Base-by-base conservation (phyloP, 2,888 invertebrate species). In the Drosophila niveifrons region DNA sequence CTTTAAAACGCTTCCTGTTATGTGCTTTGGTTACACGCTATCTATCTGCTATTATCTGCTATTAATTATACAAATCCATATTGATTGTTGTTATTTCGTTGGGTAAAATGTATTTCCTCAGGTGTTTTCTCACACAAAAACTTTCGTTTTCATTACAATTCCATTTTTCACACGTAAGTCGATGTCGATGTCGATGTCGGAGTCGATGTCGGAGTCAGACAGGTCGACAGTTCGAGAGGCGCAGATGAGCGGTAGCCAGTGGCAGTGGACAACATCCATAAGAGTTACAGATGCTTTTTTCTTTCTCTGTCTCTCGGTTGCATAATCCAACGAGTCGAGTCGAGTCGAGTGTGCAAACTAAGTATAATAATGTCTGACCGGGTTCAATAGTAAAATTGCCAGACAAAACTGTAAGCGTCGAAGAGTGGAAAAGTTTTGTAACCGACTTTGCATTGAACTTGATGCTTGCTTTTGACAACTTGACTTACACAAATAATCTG, bases 111-210 rank as follows among this genome's bases (percentile, higher is more conserved):
- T 48, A 62, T 66, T 78, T 78, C 68, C 73, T 76, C 43, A 10
- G 51, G 23, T 70, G 46, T 51, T 61, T 59, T 62, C 62, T 62
- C n/a, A 61, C 50, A 47, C 50, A 47, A 62, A 62, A 71, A 82
- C 82, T 82, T 82, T 82, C 88, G 72, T 74, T 87, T 84, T 74
- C 70, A 76, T 71, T 84, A 71, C 72, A 66, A 66, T 61, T 53
- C 58, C 62, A 71, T 51, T 75, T 83, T 72, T 86, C 87, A 58
- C 81, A 78, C 64, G 69, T 57, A 59, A 68, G 64, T 31, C 68
- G 50, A 23, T 17, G 29, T 52, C 52, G 48, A 23, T 51, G 43
- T 41, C 47, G 47, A 47, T 36, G 52, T 9, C 63, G 18, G 52
- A 29, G 56, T 61, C 51, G 46, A 11, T 23, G 28, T 47, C 51